phyloP scores from a whole-genome alignment of 2,888 invertebrate genomes.

The Drosophila colorata region DNA sequence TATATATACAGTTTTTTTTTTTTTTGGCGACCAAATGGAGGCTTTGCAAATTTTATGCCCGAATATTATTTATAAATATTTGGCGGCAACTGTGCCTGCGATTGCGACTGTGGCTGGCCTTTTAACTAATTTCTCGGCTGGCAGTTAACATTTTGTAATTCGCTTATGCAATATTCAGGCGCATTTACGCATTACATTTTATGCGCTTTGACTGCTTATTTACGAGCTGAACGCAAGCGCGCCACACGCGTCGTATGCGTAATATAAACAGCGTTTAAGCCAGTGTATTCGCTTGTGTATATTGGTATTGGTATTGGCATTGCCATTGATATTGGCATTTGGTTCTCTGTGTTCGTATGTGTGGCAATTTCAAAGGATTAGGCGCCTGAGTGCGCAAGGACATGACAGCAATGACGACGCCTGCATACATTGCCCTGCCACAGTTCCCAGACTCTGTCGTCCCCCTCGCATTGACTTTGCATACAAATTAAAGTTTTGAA shows the following conservation, averaged over 20 bases:
- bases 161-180: constrained; percentile 57
- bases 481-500: constrained; percentile 75
- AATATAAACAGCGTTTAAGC: constrained; percentile 60
- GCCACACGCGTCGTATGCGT: constrained; percentile 72
- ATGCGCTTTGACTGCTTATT: constrained; percentile 67
- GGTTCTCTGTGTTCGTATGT: constrained; percentile 26
- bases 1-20: constrained; percentile 8
- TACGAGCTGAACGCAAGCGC: constrained; percentile 54
- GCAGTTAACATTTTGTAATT: constrained; percentile 65
- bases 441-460: background rate
- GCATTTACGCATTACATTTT: constrained; percentile 73
- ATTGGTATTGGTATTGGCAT: constrained; percentile 30
- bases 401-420: constrained; percentile 55
- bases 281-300: constrained; percentile 37
- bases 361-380: constrained; percentile 80
- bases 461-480: constrained; percentile 68
- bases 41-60: constrained; percentile 62
- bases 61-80: constrained; percentile 60
- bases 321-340: constrained; percentile 26
- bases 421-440: constrained; percentile 26
- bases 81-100: constrained; percentile 22
- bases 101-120: constrained; percentile 37
- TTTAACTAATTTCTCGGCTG: constrained; percentile 65
- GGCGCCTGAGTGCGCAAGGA: constrained; percentile 73
- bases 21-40: constrained; percentile 12